A percentile compares a stretch with the other conserved stretches of the same genome.
phyloP scores from a whole-genome alignment of 1,140 invertebrate genomes.

The Dreissena polymorpha region DNA sequence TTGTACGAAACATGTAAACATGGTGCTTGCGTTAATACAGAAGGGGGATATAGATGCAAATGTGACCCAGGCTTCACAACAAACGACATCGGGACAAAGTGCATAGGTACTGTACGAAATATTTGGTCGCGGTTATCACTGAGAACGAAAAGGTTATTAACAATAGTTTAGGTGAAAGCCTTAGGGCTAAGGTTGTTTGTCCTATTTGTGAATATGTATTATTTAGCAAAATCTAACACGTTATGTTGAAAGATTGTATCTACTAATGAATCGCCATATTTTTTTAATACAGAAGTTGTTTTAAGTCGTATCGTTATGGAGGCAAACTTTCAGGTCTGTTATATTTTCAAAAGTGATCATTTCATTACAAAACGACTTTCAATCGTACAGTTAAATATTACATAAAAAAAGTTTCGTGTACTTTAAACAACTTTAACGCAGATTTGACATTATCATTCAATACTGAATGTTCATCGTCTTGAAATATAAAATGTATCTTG shows the following conservation, averaged over 20 bases:
- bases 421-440: no score
- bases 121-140: not conserved
- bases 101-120: constrained; percentile 47
- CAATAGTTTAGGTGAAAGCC: no score
- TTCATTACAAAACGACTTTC: no score
- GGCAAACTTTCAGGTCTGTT: not conserved
- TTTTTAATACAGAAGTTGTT: constrained; percentile 35
- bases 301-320: constrained; percentile 7
- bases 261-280: not conserved
- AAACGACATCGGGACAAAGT: constrained; percentile 23
- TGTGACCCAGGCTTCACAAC: constrained; percentile 60
- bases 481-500: no score
- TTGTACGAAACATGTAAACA: constrained; percentile 57
- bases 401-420: no score
- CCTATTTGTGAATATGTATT: no score
- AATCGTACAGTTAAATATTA: no score
- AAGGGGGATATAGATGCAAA: constrained; percentile 64
- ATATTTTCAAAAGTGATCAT: not conserved
- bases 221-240: no score
- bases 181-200: no score
- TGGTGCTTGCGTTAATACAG: constrained; percentile 64
- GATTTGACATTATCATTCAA: no score
- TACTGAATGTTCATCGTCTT: no score
- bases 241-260: constrained; percentile 4
- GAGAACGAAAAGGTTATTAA: not conserved